These are phyloP conservation scores for Calypte anna DNA, from an alignment of 2,113 vertebrate genomes.

Conservation along the genomic window DNA sequence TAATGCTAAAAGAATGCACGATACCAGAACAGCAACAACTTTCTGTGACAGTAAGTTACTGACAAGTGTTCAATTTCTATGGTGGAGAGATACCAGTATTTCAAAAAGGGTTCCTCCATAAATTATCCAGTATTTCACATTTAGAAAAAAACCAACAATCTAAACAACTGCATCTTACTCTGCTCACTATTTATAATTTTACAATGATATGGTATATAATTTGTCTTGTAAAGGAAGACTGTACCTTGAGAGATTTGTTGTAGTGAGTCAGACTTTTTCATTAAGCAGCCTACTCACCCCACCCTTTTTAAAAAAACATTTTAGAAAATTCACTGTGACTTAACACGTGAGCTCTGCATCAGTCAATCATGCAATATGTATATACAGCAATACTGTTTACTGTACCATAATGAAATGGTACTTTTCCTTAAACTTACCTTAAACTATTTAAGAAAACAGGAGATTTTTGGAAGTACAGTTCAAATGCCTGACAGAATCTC, in stretches of 20 bases:
- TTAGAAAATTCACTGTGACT: background rate
- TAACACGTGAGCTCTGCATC: background rate
- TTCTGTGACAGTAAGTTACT: background rate
- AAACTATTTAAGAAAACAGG: background rate
- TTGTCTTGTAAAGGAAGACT: background rate
- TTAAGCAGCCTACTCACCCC: slow-evolving; percentile 18
- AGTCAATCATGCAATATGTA: background rate
- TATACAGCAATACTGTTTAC: background rate
- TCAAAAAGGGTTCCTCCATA: background rate
- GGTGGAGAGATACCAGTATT: background rate
- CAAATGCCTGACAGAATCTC: background rate
- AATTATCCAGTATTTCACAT: background rate
- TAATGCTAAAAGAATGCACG: background rate
- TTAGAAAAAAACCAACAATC: background rate
- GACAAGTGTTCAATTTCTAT: background rate
- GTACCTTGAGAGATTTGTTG: background rate
- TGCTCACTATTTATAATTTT: background rate
- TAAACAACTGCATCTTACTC: background rate
- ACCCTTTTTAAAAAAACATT: background rate
- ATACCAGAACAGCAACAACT: background rate
- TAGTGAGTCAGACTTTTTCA: slow-evolving; percentile 28
- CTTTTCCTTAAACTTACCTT: too few relatives aligned
- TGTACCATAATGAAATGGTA: background rate
- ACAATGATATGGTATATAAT: background rate
- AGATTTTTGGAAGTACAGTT: background rate